phyloP scores from a whole-genome alignment of 2,888 invertebrate genomes.

The Coenonympha arcania region DNA sequence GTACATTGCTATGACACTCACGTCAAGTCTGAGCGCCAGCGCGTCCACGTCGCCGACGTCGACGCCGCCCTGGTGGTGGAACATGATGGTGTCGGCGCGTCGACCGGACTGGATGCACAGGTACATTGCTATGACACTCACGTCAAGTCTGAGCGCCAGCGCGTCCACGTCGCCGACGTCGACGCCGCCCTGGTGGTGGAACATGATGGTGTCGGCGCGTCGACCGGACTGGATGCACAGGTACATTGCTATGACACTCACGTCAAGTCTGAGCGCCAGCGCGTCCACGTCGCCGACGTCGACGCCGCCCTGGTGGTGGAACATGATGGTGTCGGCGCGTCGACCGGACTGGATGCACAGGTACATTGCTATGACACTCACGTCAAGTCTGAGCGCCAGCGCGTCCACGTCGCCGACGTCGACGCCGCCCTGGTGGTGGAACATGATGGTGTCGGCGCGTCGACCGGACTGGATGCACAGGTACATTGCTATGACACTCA shows the following conservation, averaged over 20 bases:
- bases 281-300: slow-evolving; percentile 99
- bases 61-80: slow-evolving; percentile 98
- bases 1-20: too few species aligned
- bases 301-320: slow-evolving; percentile 98
- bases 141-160: slow-evolving; percentile 90
- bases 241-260: too few species aligned
- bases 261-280: slow-evolving; percentile 90
- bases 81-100: slow-evolving; percentile 93
- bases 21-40: slow-evolving; percentile 91
- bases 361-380: too few species aligned
- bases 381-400: slow-evolving; percentile 90
- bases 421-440: slow-evolving; percentile 98
- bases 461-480: slow-evolving; percentile 98
- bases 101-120: slow-evolving; percentile 98
- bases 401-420: slow-evolving; percentile 99
- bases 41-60: slow-evolving; percentile 99
- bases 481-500: too few species aligned
- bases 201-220: slow-evolving; percentile 93
- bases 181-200: slow-evolving; percentile 98
- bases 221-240: slow-evolving; percentile 98
- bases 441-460: slow-evolving; percentile 93
- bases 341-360: slow-evolving; percentile 98
- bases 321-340: slow-evolving; percentile 93
- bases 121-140: too few species aligned
- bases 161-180: slow-evolving; percentile 99